Percentiles rank a stretch among this genome's conserved stretches.
Conservation (phyloP, 53 echinoderm and acorn worm genomes). For the Zoroaster sp. region DNA sequence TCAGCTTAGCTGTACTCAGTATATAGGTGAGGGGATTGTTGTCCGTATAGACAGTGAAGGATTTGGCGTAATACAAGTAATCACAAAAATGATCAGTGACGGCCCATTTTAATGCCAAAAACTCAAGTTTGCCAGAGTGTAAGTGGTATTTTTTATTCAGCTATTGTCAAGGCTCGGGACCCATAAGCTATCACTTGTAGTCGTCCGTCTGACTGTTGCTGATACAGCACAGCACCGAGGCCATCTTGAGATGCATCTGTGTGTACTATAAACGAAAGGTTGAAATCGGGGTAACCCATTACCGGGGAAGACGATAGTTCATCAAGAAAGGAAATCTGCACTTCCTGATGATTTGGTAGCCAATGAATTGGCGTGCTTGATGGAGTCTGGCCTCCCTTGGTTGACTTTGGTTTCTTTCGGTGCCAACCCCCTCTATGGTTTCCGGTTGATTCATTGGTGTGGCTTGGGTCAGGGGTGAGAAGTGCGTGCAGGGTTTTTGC, state of each 20-base stretch:
- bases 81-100: constrained; percentile 59
- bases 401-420: not conserved
- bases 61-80: constrained; percentile 55
- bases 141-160: constrained; percentile 36
- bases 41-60: constrained; percentile 70
- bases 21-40: constrained; percentile 75
- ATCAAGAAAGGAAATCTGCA: constrained; percentile 31
- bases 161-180: constrained; percentile 40
- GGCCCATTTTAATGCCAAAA: constrained; percentile 70
- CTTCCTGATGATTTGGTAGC: constrained; percentile 25
- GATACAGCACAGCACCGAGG: constrained; percentile 59
- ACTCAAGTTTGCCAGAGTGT: too few species aligned
- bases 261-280: constrained; percentile 50
- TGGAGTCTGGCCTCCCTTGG: constrained; percentile 11
- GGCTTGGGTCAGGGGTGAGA: not conserved
- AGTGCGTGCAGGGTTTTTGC: constrained; percentile 57
- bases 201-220: constrained; percentile 46
- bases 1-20: constrained; percentile 30
- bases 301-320: constrained; percentile 41
- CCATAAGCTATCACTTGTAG: constrained; percentile 62
- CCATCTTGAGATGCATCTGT: constrained; percentile 66
- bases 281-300: constrained; percentile 58
- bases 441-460: not conserved
- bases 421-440: not conserved
- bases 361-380: constrained; percentile 51